Evolutionary conservation across 92 coral and sea anemone species (phyloP).

Genomic region (Heliopora coerulea): DNA sequence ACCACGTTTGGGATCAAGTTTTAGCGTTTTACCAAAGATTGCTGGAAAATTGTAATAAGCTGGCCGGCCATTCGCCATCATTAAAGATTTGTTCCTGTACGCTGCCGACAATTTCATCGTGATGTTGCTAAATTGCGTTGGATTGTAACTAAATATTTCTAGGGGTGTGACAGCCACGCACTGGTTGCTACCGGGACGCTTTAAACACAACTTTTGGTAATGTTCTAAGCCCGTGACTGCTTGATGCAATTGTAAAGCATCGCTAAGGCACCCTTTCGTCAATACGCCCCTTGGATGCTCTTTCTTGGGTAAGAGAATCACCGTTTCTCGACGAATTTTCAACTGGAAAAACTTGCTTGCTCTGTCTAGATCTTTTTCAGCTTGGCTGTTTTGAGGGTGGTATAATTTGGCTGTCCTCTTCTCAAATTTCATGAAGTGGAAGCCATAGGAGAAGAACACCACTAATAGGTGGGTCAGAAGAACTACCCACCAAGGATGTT

Average conservation of each 20-base stretch:
- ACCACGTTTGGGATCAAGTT: slow-evolving; percentile 31
- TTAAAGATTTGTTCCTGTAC: slow-evolving; percentile 14
- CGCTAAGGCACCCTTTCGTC: slow-evolving; percentile 48
- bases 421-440: slow-evolving; percentile 69
- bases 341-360: slow-evolving; percentile 45
- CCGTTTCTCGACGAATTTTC: slow-evolving; percentile 32
- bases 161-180: slow-evolving; percentile 24
- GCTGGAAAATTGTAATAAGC: slow-evolving; percentile 45
- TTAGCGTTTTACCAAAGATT: slow-evolving; percentile 49
- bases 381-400: slow-evolving; percentile 81
- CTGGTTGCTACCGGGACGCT: slow-evolving; percentile 29
- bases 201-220: slow-evolving; percentile 58
- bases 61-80: slow-evolving; percentile 64
- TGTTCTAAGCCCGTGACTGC: slow-evolving; percentile 44
- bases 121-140: slow-evolving; percentile 10
- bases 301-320: slow-evolving; percentile 7
- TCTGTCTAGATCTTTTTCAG: slow-evolving; percentile 61
- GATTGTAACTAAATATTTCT: slow-evolving; percentile 19
- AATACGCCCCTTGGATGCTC: slow-evolving; percentile 38
- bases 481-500: slow-evolving; percentile 37
- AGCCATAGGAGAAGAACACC: slow-evolving; percentile 76
- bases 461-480: slow-evolving; percentile 28
- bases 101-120: not conserved
- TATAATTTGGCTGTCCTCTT: slow-evolving; percentile 78
- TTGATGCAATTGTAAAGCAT: slow-evolving; percentile 55